Base-by-base conservation (phyloP, 1,140 invertebrate genomes). In the Octopus bimaculoides region DNA sequence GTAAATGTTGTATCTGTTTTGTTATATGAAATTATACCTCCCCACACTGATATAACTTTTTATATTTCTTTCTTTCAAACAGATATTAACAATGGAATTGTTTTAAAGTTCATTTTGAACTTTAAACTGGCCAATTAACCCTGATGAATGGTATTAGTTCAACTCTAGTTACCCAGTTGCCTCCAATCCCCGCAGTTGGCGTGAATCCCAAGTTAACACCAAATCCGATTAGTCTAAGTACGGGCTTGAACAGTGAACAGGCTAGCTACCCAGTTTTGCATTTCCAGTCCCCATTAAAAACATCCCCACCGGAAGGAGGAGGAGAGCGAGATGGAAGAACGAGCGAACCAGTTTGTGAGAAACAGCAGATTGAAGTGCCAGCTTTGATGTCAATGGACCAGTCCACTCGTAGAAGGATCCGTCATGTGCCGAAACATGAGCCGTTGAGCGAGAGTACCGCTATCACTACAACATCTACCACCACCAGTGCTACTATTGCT, bases 71-170 rank as follows among this genome's bases (percentile, higher is more conserved):
- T 41, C 26, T 41, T 41, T 41, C 26, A 41, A 41, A 41, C 26
- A 41, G 26, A 41, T 41, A 71, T 5, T 71, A 20, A 71, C 6
- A 20, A 71, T 71, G 66, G 66, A 17, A 71, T n/a, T 9, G 5
- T 71, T 71, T 71, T 71, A 71, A 71, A 71, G 66, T 71, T 71
- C 9, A 9, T 71, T 41, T 14, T 71, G 66, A 12, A 17, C 66
- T 12, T 71, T 71, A 9, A 71, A 9, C 8, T 71, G 9, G 5
- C 66, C 66, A 17, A 71, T 14, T 5, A 9, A 71, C 17, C 66
- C 66, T 71, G 66, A 71, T 71, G 66, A 71, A 71, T 71, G 66
- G 66, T 17, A 71, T 71, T 17, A 20, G 66, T n/a, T 71, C 66
- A 71, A 71, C 66, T n/a, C 26, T 71, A 20, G 66, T 71, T n/a